Conservation (phyloP, 2,888 invertebrate genomes). For the Leptarthrus brevirostris region DNA sequence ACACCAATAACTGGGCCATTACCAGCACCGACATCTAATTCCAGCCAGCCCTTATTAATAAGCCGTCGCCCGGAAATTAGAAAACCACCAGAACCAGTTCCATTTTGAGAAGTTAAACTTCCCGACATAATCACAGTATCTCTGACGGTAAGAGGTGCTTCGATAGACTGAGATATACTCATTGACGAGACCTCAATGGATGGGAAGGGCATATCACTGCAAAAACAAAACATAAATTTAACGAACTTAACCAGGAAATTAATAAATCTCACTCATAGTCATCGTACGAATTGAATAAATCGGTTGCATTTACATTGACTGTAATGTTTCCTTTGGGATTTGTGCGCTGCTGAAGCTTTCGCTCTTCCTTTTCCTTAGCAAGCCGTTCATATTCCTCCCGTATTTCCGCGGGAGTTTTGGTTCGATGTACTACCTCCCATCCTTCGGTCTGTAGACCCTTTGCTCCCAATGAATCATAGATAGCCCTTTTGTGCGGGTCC, state of each 20-base stretch:
- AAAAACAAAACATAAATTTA: slow-evolving; percentile 57
- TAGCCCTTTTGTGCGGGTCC: slow-evolving; percentile 93
- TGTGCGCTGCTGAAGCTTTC: slow-evolving; percentile 87
- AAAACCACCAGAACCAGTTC: slow-evolving; percentile 79
- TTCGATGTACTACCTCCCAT: slow-evolving; percentile 93
- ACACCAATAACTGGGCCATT: slow-evolving; percentile 83
- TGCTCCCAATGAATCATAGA: slow-evolving; percentile 90
- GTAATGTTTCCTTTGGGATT: slow-evolving; percentile 92
- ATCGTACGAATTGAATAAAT: slow-evolving; percentile 87
- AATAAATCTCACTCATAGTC: slow-evolving; percentile 68
- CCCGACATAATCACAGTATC: slow-evolving; percentile 89
- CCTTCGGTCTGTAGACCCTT: slow-evolving; percentile 94
- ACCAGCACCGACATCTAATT: slow-evolving; percentile 86
- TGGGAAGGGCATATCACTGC: slow-evolving; percentile 71
- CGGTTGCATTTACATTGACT: slow-evolving; percentile 91
- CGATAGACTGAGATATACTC: slow-evolving; percentile 92
- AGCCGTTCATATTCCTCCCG: slow-evolving; percentile 94
- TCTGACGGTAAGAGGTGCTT: slow-evolving; percentile 87
- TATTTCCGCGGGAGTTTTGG: slow-evolving; percentile 94
- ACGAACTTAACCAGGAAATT: slow-evolving; percentile 53
- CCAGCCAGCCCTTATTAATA: slow-evolving; percentile 87
- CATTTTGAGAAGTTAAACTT: slow-evolving; percentile 86
- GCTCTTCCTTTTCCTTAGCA: slow-evolving; percentile 86
- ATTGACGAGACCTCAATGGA: slow-evolving; percentile 91
- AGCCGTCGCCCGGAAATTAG: slow-evolving; percentile 81